phyloP scores from a whole-genome alignment of 2,888 invertebrate species.

The Eristalis arbustorum region DNA sequence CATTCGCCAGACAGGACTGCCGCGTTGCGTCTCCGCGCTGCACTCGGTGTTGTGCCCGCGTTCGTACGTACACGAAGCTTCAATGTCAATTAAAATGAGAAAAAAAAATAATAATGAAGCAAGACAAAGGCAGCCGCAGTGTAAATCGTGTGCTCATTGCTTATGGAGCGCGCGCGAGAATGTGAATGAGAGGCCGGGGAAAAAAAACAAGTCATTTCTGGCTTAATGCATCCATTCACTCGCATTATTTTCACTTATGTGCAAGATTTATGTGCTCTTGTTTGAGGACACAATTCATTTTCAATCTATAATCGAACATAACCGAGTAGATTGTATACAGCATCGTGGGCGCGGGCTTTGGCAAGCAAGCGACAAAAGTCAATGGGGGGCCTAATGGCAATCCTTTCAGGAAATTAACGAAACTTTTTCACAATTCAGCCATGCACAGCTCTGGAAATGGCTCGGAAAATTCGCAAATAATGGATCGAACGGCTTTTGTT shows the following conservation, averaged over 20 bases:
- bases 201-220: background rate
- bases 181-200: background rate
- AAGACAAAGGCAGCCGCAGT: slow-evolving; percentile 68
- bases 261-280: slow-evolving; percentile 31
- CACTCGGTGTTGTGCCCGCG: slow-evolving; percentile 8
- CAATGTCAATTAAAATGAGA: slow-evolving; percentile 69
- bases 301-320: slow-evolving; percentile 52
- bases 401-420: background rate
- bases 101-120: slow-evolving; percentile 58
- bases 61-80: slow-evolving; percentile 56
- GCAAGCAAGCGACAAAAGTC: background rate
- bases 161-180: background rate
- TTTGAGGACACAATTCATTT: slow-evolving; percentile 18
- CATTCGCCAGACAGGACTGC: slow-evolving; percentile 30
- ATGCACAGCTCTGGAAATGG: background rate
- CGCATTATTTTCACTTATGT: slow-evolving; percentile 47
- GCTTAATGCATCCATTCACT: slow-evolving; percentile 46
- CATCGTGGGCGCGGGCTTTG: background rate
- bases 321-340: background rate
- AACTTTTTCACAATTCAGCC: background rate
- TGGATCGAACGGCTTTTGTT: too few species aligned
- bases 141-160: slow-evolving; percentile 48
- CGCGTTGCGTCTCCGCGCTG: slow-evolving; percentile 25
- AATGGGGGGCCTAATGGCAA: background rate
- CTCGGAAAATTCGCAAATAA: background rate